phyloP scores from a whole-genome alignment of 2,797 vertebrate genomes.

The Menidia menidia region DNA sequence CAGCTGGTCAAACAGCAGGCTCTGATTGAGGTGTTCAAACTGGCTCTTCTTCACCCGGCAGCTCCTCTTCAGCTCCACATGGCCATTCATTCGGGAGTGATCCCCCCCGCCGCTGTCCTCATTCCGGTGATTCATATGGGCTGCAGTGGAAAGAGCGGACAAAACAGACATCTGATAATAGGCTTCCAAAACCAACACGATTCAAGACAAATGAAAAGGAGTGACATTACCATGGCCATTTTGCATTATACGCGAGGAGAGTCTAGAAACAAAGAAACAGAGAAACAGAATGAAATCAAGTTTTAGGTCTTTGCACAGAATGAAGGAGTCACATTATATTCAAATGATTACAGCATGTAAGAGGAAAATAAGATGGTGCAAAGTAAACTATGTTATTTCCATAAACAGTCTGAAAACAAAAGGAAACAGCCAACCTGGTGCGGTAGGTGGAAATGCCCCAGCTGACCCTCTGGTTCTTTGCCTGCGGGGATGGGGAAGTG shows the following conservation, averaged over 20 bases:
- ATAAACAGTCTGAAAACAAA: neutral
- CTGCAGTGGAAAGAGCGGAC: slow-evolving; percentile 70
- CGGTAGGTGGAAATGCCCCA: slow-evolving; percentile 92
- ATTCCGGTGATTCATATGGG: slow-evolving; percentile 90
- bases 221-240: slow-evolving; percentile 90
- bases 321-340: neutral
- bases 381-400: neutral
- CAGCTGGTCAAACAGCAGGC: slow-evolving; percentile 97
- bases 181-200: neutral
- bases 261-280: slow-evolving; percentile 81
- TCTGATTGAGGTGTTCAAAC: slow-evolving; percentile 98
- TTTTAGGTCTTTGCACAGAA: slow-evolving; percentile 6
- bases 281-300: slow-evolving; percentile 31
- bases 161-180: slow-evolving; percentile 4
- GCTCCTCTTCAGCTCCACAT: slow-evolving; percentile 95
- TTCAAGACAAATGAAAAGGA: neutral
- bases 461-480: slow-evolving; percentile 91
- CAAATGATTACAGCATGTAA: neutral
- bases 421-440: slow-evolving; percentile 86
- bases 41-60: slow-evolving; percentile 95
- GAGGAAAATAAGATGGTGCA: neutral
- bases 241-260: slow-evolving; percentile 93
- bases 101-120: slow-evolving; percentile 91
- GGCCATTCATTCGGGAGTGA: slow-evolving; percentile 94
- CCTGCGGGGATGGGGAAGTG: slow-evolving; percentile 91